A percentile compares a stretch with the other conserved stretches of the same genome.
Evolutionary conservation across 1,140 invertebrate species (phyloP).

Genomic region (Teleopsis dalmanni): DNA sequence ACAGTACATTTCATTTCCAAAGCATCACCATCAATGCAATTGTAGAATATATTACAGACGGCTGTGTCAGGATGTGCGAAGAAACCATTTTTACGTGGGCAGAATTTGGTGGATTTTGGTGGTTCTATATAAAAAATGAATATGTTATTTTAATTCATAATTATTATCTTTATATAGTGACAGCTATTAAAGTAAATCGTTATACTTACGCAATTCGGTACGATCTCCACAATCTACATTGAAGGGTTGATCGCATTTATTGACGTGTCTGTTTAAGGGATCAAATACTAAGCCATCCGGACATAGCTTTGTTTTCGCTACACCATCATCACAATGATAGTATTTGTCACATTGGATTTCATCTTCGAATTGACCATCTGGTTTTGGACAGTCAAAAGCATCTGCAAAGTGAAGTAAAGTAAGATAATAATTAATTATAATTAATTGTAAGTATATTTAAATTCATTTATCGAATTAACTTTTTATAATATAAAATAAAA

Average conservation of each 20-base stretch:
- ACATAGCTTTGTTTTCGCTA: slow-evolving; percentile 66
- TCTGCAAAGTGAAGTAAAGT: slow-evolving; percentile 21
- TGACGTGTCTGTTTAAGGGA: slow-evolving; percentile 69
- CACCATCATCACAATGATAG: slow-evolving; percentile 69
- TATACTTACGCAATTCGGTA: slow-evolving; percentile 74
- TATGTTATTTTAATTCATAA: not conserved
- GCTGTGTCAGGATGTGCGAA: slow-evolving; percentile 75
- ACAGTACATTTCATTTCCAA: slow-evolving; percentile 74
- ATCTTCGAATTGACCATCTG: slow-evolving; percentile 73
- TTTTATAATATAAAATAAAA: not conserved
- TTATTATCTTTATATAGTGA: not conserved
- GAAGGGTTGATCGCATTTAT: slow-evolving; percentile 86
- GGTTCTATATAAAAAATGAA: slow-evolving; percentile 53
- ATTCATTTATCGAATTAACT: not conserved
- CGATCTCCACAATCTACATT: slow-evolving; percentile 82
- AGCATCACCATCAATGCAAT: slow-evolving; percentile 78
- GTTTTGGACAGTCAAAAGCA: slow-evolving; percentile 64
- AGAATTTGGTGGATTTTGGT: slow-evolving; percentile 61
- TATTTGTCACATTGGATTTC: slow-evolving; percentile 76
- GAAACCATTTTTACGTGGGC: slow-evolving; percentile 78
- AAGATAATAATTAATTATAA: not conserved
- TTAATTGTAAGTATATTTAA: not conserved
- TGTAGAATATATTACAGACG: slow-evolving; percentile 79
- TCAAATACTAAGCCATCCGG: slow-evolving; percentile 83
- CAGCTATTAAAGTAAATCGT: not conserved